Base-by-base conservation (phyloP, 37 sponge, comb jelly and placozoan species). In the Diacarnus erythraeanus region DNA sequence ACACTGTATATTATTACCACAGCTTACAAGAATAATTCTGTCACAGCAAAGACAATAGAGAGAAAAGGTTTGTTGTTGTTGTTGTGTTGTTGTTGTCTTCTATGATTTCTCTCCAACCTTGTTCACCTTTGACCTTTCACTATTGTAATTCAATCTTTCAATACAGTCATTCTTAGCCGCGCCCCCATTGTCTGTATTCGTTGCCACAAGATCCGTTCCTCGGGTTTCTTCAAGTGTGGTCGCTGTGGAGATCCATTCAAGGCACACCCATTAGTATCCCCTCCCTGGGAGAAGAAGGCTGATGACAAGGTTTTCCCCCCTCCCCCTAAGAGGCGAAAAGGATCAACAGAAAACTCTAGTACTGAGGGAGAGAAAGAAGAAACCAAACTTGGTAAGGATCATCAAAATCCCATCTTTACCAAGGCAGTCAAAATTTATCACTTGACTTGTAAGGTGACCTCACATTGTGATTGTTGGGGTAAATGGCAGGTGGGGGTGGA, bases 221-320 rank as follows among this genome's bases (percentile, higher is more conserved):
- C 57, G 5, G 71, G 80, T 31, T 47, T 71, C 31, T 78, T 91
- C 70, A 81, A 70, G 57, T 91, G 91, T 86, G 91, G 91, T n/a
- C 82, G 91, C 12, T 91, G 91, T 91, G 91, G 91, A 25, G 86
- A 86, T 37, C 36, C 82, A 20, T 91, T 70, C 58, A 15, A 8
- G 35, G 66, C 79, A 5, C 72, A 73, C 38, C 80, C 91, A 5
- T n/a, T 82, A 22, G 65, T 76, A 10, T 54, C 42, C 20, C 37
- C 33, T 33, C 37, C 33, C 4, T 2, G 31, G 26, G 42, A 72
- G 25, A 57, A 72, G 2, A 66, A 44, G 15, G 73, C 38, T 2
- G 56, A 2, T 1, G 75, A 64, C 21, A 41, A 57, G 1, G 58
- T n/a, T 17, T 60, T 40, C 2, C 40, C 31, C 34, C 72, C 63